Percentiles rank a stretch among this genome's conserved stretches.
phyloP scores from a whole-genome alignment of 1,140 invertebrate genomes.

The Bombus soroeensis region DNA sequence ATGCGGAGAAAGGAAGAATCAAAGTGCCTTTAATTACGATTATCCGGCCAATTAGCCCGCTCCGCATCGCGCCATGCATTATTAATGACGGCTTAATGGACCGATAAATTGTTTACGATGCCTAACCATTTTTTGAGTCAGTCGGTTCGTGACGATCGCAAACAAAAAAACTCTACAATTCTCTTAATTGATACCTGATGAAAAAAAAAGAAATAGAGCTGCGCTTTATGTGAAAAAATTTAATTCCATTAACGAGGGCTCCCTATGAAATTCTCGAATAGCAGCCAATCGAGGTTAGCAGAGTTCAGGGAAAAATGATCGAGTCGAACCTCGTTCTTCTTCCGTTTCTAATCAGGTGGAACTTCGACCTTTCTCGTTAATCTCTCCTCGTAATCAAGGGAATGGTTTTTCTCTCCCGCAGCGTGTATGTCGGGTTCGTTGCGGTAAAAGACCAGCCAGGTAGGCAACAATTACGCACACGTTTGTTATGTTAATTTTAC shows the following conservation, averaged over 20 bases:
- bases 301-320: not conserved
- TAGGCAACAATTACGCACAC: constrained; percentile 13
- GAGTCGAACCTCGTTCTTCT: not conserved
- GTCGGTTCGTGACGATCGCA: not conserved
- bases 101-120: constrained; percentile 33
- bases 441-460: not conserved
- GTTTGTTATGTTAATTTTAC: constrained; percentile 33
- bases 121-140: not conserved
- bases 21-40: constrained; percentile 16
- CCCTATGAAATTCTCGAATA: not conserved
- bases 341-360: not conserved
- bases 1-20: not conserved
- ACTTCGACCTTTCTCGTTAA: not conserved
- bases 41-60: constrained; percentile 27
- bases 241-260: not conserved
- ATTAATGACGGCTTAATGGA: constrained; percentile 14
- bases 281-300: not conserved
- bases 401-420: not conserved
- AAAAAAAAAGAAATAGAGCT: not conserved
- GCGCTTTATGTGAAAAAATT: not conserved
- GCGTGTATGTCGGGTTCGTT: too few relatives aligned
- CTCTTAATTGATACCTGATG: not conserved
- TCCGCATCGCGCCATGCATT: not conserved
- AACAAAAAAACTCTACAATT: not conserved
- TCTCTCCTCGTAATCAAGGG: not conserved